Percentiles rank a stretch among this genome's conserved stretches.
Evolutionary conservation across 2,888 invertebrate species (phyloP).

Genomic region (Sarcophaga caerulescens): DNA sequence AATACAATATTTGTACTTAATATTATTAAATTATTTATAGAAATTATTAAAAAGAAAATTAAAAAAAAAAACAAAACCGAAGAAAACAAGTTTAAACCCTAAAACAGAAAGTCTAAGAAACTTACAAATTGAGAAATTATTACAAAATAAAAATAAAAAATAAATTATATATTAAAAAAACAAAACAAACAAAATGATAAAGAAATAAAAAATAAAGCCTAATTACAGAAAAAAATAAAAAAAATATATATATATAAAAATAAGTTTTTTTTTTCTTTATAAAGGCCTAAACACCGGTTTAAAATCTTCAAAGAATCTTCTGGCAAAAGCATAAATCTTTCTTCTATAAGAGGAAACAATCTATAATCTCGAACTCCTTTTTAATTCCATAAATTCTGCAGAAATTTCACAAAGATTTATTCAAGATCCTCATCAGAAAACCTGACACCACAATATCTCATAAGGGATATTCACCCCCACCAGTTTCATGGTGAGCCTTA

Average conservation of each 20-base stretch:
- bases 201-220: conserved; percentile 62
- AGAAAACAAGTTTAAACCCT: conserved; percentile 52
- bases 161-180: conserved; percentile 54
- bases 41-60: conserved; percentile 60
- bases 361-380: too few species aligned
- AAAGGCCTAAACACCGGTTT: too few species aligned
- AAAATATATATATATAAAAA: conserved; percentile 45
- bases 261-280: not conserved
- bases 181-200: conserved; percentile 52
- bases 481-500: too few species aligned
- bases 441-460: too few species aligned
- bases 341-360: too few species aligned
- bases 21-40: conserved; percentile 68
- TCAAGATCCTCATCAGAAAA: too few species aligned
- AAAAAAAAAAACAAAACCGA: conserved; percentile 8
- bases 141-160: conserved; percentile 51
- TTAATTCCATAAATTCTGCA: too few species aligned
- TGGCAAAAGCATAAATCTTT: too few species aligned
- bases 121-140: conserved; percentile 33
- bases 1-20: conserved; percentile 67
- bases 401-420: too few species aligned
- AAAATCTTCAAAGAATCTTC: too few species aligned
- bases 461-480: too few species aligned
- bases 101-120: conserved; percentile 38
- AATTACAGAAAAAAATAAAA: conserved; percentile 30